Base-by-base conservation (phyloP, 2,888 invertebrate species). In the Eupithecia pulchellata region DNA sequence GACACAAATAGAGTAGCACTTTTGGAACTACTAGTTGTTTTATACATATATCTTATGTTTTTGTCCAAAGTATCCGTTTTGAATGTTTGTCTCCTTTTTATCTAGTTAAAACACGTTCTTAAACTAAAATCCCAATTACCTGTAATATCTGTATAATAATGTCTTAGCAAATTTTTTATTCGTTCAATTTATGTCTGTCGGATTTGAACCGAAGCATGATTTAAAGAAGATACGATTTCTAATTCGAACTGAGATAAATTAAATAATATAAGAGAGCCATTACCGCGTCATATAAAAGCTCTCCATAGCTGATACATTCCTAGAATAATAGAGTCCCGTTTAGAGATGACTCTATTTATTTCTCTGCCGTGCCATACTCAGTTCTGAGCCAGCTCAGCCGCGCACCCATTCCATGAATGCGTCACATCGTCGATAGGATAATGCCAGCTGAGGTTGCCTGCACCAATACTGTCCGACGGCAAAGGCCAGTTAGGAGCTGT, bases 381-480 rank as follows among this genome's bases (percentile, higher is more conserved):
- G 30, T 61, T 20, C 25, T 32, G 1, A 25, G 20, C 11, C 61
- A 34, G 13, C 20, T 5, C 64, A 60, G 20, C n/a, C 30, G 8
- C n/a, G 36, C 34, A 17, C 17, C 63, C 66, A 67, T 68, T 72
- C 65, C 64, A 42, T 66, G 70, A 72, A 69, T 72, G 72, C 65
- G 55, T 69, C 58, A 69, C 68, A 66, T 62, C 68, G 61, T 70
- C 76, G 71, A 73, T 68, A 62, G 71, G 65, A 72, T 71, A 67
- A 71, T 66, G 63, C 70, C 27, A 63, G 57, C 55, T 62, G 72
- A 65, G 62, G 73, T 66, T 68, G 60, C 66, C 73, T 25, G 42
- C 39, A 69, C 64, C 63, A 68, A 61, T 68, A 66, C 64, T 64
- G 52, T 52, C 13, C 52, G 52, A 52, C 25, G 52, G 52, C 25